A percentile compares a stretch with the other conserved stretches of the same genome.
Conservation (phyloP, 2,888 invertebrate genomes). For the Agapetus fuscipes region DNA sequence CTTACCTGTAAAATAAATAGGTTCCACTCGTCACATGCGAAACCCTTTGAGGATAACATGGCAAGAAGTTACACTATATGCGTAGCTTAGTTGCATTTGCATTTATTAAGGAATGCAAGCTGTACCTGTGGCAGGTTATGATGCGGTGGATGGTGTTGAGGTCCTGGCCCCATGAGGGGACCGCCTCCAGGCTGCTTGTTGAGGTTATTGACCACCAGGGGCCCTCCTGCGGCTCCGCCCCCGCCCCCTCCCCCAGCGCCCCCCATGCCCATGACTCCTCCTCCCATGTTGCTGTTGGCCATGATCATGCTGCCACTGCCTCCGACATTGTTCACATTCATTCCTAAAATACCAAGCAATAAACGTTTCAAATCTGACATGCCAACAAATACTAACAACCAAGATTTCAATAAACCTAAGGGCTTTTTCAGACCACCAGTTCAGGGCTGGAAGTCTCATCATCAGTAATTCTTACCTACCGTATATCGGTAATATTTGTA, state of each 20-base stretch:
- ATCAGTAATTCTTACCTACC: too few relatives aligned
- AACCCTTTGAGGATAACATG: too few relatives aligned
- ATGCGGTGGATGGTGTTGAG: conserved; percentile 43
- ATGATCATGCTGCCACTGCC: conserved; percentile 68
- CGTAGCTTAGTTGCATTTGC: too few relatives aligned
- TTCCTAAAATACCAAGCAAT: conserved; percentile 32
- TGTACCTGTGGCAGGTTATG: conserved; percentile 31
- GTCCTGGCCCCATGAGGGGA: conserved; percentile 52
- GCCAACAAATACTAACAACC: background rate
- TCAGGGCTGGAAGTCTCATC: too few relatives aligned
- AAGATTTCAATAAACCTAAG: too few relatives aligned
- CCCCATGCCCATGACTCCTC: conserved; percentile 39
- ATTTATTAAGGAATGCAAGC: too few relatives aligned
- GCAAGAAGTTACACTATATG: too few relatives aligned
- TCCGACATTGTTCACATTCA: conserved; percentile 55
- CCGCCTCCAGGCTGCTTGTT: conserved; percentile 61
- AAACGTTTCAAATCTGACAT: background rate
- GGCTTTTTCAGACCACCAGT: too few relatives aligned
- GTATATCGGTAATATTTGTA: too few relatives aligned
- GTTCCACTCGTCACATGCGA: too few relatives aligned
- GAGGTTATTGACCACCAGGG: conserved; percentile 64
- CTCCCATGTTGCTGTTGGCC: conserved; percentile 64
- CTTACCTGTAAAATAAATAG: too few relatives aligned
- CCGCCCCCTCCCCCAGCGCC: conserved; percentile 64
- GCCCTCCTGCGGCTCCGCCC: too few relatives aligned